Base-by-base conservation (phyloP, 2,888 invertebrate species). In the Biston stratarius region DNA sequence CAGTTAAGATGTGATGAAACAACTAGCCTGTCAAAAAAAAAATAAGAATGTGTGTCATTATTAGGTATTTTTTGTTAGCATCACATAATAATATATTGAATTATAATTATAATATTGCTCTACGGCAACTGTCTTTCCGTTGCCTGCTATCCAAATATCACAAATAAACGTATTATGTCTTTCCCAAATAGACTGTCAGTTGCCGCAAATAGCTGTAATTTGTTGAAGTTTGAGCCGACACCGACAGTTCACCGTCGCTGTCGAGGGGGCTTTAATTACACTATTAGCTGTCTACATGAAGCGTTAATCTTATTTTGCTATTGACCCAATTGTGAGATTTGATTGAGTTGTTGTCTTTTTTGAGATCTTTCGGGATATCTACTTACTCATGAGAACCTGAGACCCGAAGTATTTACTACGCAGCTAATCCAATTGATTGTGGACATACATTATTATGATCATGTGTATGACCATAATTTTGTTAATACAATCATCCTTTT, bases 221-320 rank as follows among this genome's bases (percentile, higher is more conserved):
- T 75, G 69, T 59, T 69, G 9, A 40, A 62, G 58, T 68, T 69
- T 69, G 42, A 60, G 63, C 63, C 64, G 62, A 57, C 53, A 70
- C 64, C 49, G 48, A 47, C 53, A 47, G 34, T 44, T 67, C 72
- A 61, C 42, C 67, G 44, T 45, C 61, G 63, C 42, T 65, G 44
- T 45, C 61, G 63, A 61, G 65, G 48, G 64, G 71, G 67, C 71
- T 71, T 75, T 70, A 74, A 77, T 80, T 73, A 77, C 69, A 73
- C 71, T 76, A 78, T 80, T 77, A 72, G 61, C 63, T 71, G 70
- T 69, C 78, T 74, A 76, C 76, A 56, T 65, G 67, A 73, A 71
- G 74, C 74, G 75, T 77, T 76, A 76, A 77, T 80, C 77, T 74
- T 77, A 71, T 69, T 74, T 70, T 68, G 60, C 70, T 68, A 64